phyloP scores from a whole-genome alignment of 1,140 invertebrate species.

The Tribolium castaneum region DNA sequence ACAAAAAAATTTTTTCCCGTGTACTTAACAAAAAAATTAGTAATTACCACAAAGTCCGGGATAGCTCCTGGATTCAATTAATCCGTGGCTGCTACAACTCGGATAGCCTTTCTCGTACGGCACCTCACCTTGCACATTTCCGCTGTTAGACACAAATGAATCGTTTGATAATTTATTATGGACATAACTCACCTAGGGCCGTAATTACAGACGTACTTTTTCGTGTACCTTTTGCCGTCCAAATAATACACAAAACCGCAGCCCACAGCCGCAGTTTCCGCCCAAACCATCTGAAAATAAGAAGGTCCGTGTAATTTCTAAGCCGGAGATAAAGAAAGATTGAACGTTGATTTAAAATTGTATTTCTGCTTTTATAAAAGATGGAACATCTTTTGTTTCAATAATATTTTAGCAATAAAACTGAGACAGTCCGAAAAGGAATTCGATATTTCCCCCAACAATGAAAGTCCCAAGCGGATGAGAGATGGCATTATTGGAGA shows the following conservation, averaged over 20 bases:
- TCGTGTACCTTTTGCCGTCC: slow-evolving; percentile 78
- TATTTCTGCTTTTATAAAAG: slow-evolving; percentile 18
- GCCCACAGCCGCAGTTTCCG: slow-evolving; percentile 80
- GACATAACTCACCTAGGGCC: slow-evolving; percentile 76
- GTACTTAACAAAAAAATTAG: neutral
- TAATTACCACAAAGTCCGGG: slow-evolving; percentile 81
- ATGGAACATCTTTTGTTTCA: slow-evolving; percentile 29
- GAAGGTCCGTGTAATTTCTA: neutral
- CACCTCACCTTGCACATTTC: slow-evolving; percentile 79
- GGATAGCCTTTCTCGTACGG: slow-evolving; percentile 81
- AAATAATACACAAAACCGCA: slow-evolving; percentile 86
- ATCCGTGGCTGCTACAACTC: slow-evolving; percentile 75
- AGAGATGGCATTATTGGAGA: slow-evolving; percentile 29
- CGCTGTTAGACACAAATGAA: slow-evolving; percentile 66
- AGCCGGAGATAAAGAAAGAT: slow-evolving; percentile 1
- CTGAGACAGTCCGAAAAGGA: slow-evolving; percentile 31
- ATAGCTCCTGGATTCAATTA: slow-evolving; percentile 77
- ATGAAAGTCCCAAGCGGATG: slow-evolving; percentile 27
- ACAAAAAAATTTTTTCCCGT: neutral
- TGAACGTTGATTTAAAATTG: slow-evolving; percentile 13
- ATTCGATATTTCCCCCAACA: slow-evolving; percentile 31
- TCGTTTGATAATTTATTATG: neutral
- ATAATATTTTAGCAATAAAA: slow-evolving; percentile 32
- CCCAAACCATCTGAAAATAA: slow-evolving; percentile 78
- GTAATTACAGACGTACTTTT: slow-evolving; percentile 89